Evolutionary conservation across 2,797 vertebrate species (phyloP), one percentile per base, ranked within the genome.

Genomic region (Pseudomugil tenellus): DNA sequence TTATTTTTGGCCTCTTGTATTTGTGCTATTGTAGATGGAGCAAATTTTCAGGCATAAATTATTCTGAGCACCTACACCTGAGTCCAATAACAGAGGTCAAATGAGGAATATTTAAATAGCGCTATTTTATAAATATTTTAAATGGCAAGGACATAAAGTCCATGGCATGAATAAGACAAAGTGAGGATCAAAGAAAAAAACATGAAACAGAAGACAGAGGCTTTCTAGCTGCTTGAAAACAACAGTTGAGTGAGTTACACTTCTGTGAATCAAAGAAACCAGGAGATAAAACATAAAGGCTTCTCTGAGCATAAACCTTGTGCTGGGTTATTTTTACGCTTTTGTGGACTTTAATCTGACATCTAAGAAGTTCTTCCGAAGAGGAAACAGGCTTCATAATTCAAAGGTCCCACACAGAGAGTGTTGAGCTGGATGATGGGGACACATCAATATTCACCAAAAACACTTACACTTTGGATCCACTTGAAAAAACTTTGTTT

Each of bases 1-100:
- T 46, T 87, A 93, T 95, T 94, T 95, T 89, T 86, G 86, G 84
- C 85, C 80, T 66, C 69, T 21, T 79, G 65, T 86, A 89, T 91
- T 91, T 86, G 85, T 78, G 84, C 63, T 52, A 35, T 25, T 67
- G 73, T 78, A 68, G 55, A 85, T 31, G 39, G 62, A 76, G 61
- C 41, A 56, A 6, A 28, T 43, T 80, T 66, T 74, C 32, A 74
- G 59, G 67, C 66, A 34, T 70, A 49, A 26, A 48, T 63, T 65
- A 73, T 54, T 76, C 79, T 66, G 11, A 60, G 77, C 57, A 55
- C 21, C 1, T 12, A 37, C 55, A 67, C 57, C 60, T 55, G 59
- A 74, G 67, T 12, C 31, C 1, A 8, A 4, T 19, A 17, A 49
- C 52, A 23, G 10, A 64, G 2, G 31, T 11, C 0, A 2, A 34